Base-by-base conservation (phyloP, 2,888 invertebrate genomes). In the Drosophila longiperda region DNA sequence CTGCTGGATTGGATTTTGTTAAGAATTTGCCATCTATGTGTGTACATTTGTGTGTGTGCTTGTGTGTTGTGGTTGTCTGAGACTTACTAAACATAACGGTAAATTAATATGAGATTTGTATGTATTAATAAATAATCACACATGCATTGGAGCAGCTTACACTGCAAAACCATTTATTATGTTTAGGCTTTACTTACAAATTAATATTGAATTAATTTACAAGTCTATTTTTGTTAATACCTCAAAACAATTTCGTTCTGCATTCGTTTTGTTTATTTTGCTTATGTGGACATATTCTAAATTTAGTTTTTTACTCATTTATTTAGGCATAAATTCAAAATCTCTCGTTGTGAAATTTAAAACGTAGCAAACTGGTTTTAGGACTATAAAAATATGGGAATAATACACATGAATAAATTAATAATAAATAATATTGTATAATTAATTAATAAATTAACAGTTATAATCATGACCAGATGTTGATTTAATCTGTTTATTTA, bases 1-100 rank as follows among this genome's bases (percentile, higher is more conserved):
- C 36, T 15, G 45, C 26, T 23, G 23, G 15, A 9, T 57, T 52
- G 26, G 2, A 23, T 50, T 63, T 48, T 33, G 17, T 32, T 2
- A 58, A 57, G 60, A 33, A 36, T n/a, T 38, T 23, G 45, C 15
- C 23, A 45, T 45, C 23, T 45, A 23, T 23, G 15, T 45, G 45
- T 23, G 15, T 23, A 8, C 15, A 15, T 34, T 5, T 34, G 34
- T 34, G 36, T 36, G 15, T 15, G 26, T 3, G 5, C 6, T 5
- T 29, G 6, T 34, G 23, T 45, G 8, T 20, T 45, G 23, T 23
- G 45, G 15, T 15, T 45, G 23, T 4, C 23, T 15, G 23, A 15
- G 23, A 3, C 23, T 12, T 20, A 20, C 7, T 45, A 45, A 45
- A 45, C 8, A 8, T 45, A 4, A 45, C 23, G 45, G 23, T 23